Evolutionary conservation across 2,797 vertebrate species (phyloP).

Genomic region (Dicrostonyx torquatus): DNA sequence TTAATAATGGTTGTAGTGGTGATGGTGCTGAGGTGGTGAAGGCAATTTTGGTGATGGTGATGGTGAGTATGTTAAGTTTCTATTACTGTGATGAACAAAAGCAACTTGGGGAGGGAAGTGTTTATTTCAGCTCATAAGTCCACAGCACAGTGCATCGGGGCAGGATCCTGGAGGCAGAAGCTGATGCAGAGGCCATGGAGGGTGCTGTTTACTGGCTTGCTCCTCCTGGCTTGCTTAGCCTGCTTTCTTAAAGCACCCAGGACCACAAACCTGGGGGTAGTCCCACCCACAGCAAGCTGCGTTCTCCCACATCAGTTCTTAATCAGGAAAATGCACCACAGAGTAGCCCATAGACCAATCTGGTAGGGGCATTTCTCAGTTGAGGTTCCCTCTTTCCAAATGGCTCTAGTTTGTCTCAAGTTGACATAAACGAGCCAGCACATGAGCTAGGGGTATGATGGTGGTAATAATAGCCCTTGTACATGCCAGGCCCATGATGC

Average conservation of each 20-base stretch:
- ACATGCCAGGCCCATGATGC: background rate
- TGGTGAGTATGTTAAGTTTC: background rate
- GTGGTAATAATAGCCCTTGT: background rate
- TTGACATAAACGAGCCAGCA: background rate
- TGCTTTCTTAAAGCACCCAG: background rate
- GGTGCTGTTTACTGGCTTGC: background rate
- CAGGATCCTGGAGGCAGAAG: background rate
- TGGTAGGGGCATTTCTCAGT: background rate
- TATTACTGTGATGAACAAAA: too few relatives aligned
- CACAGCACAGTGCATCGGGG: background rate
- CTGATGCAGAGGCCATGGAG: background rate
- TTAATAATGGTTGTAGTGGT: accelerated
- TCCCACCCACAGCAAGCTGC: background rate
- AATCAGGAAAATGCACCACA: background rate
- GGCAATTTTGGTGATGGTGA: accelerated
- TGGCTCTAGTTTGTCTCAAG: background rate
- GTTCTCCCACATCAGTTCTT: background rate
- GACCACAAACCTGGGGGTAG: too few relatives aligned
- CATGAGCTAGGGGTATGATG: too few relatives aligned
- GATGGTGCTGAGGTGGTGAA: accelerated
- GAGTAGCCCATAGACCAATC: background rate
- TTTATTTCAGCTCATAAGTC: background rate
- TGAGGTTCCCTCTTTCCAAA: background rate
- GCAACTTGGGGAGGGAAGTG: background rate
- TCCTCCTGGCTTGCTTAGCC: background rate